Conservation (phyloP, 2,888 invertebrate species). For the Trachelus tabidus region DNA sequence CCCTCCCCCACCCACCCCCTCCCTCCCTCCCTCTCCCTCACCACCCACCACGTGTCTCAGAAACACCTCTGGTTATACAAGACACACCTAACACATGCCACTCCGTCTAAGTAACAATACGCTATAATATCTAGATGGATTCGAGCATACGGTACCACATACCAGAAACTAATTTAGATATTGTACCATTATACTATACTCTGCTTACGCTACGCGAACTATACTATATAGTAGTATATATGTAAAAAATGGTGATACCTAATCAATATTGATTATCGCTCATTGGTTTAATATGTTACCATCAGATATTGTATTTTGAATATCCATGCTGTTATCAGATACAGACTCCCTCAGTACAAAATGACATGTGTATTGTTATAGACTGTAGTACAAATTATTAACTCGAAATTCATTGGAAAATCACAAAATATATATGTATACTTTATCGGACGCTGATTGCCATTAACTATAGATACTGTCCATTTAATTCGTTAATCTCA, state of each 20-base stretch:
- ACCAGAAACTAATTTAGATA: not conserved
- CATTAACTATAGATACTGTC: not conserved
- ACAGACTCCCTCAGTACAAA: not conserved
- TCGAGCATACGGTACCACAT: too few relatives aligned
- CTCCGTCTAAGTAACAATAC: not conserved
- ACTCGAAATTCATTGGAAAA: too few relatives aligned
- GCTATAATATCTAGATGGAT: not conserved
- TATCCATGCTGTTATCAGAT: not conserved
- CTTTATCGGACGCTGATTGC: too few relatives aligned
- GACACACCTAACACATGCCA: not conserved
- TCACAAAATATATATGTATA: too few relatives aligned
- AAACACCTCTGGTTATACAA: not conserved
- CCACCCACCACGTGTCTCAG: too few relatives aligned
- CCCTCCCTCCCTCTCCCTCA: rapidly evolving
- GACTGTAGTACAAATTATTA: too few relatives aligned
- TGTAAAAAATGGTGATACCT: not conserved
- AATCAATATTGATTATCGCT: not conserved
- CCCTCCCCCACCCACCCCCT: too few relatives aligned
- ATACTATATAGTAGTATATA: not conserved
- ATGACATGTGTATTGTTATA: too few relatives aligned
- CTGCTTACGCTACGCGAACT: not conserved
- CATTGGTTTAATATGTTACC: not conserved
- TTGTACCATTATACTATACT: not conserved
- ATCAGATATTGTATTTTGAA: not conserved
- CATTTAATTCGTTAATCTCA: not conserved